Evolutionary conservation across 1,140 invertebrate genomes (phyloP), one percentile per base, ranked within the genome.

Genomic region (Drosophila chauvacae): DNA sequence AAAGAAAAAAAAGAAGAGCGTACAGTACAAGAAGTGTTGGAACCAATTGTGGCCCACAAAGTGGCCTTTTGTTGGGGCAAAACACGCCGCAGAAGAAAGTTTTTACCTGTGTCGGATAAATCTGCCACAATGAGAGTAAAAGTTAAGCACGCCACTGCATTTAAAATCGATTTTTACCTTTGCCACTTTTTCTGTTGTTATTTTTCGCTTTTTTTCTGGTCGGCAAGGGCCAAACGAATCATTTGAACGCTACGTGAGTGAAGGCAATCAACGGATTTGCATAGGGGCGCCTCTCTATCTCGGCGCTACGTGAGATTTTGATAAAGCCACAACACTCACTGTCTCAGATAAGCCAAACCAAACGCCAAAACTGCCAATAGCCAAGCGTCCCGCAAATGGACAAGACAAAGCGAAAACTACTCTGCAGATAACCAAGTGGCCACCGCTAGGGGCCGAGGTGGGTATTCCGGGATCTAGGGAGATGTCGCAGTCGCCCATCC

Each of bases 221-320:
- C 28, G 37, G n/a, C 10, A 72, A 72, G 69, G 66, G 66, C 68
- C 66, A 72, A 55, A 45, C 77, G 61, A 68, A 60, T 47, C 45
- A 42, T 65, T 66, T 63, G 60, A 42, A 35, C 45, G 57, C 18
- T 66, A 88, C 85, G 84, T 88, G 84, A 90, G 84, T 81, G 85
- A 84, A 81, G 84, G 85, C 77, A 76, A 42, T 56, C 53, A 30
- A 41, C 53, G 80, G 48, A 90, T 84, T 90, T 78, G 85, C 81
- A 88, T 69, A 30, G 59, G 53, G 47, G 68, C 60, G 77, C 77
- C 39, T 70, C 76, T 65, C 44, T 68, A 48, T 80, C 81, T 87
- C 65, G 37, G 20, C 53, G 57, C 14, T 78, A 90, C 85, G 84
- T 88, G 84, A 88, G 73, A 85, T 81, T 88, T 81, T 81, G 85